phyloP scores from a whole-genome alignment of 2,797 vertebrate genomes.

The Halcyon badia region DNA sequence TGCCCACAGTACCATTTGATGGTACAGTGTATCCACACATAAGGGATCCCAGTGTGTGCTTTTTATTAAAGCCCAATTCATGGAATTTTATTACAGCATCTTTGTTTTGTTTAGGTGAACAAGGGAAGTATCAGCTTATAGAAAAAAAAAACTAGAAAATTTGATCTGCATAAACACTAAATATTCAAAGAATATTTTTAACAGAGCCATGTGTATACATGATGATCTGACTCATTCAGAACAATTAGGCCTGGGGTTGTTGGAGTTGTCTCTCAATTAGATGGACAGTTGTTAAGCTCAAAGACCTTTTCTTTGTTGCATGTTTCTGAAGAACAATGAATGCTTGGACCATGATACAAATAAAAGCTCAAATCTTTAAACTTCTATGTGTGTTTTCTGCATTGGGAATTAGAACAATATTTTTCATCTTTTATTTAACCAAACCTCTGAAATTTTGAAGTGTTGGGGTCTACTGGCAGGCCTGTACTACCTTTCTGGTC shows the following conservation, averaged over 20 bases:
- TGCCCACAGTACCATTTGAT: neutral
- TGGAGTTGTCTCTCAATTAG: neutral
- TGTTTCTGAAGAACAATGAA: neutral
- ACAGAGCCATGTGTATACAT: neutral
- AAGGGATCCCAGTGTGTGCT: neutral
- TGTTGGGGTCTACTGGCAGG: neutral
- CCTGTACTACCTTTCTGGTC: neutral
- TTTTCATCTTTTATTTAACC: neutral
- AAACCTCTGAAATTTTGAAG: neutral
- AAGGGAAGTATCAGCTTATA: neutral
- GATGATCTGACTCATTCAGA: neutral
- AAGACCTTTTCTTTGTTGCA: neutral
- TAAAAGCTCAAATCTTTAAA: neutral
- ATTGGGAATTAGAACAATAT: neutral
- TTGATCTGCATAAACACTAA: neutral
- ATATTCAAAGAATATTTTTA: neutral
- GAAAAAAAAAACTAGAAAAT: neutral
- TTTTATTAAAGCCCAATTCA: neutral
- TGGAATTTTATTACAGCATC: neutral
- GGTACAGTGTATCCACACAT: neutral
- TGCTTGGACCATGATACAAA: neutral
- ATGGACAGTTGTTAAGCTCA: neutral
- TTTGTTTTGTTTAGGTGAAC: neutral
- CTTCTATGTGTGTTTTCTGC: neutral
- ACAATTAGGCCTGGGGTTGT: neutral